Base-by-base conservation (phyloP, 2,113 vertebrate species). In the Gasterosteus nipponicus region DNA sequence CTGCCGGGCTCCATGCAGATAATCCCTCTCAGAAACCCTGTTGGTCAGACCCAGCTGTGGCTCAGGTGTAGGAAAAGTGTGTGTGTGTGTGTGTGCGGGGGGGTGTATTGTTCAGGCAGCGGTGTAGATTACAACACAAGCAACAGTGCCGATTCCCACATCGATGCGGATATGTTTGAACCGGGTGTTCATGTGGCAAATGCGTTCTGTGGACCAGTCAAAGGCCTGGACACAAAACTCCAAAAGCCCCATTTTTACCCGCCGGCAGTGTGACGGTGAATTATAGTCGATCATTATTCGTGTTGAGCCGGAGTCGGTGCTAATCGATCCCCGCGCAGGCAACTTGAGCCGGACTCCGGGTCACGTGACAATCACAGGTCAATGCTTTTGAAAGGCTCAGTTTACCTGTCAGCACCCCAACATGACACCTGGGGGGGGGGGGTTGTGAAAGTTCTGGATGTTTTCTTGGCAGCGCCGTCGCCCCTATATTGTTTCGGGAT, bases 41-140 rank as follows among this genome's bases (percentile, higher is more conserved):
- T 71, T 81, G 85, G 82, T 83, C 81, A 69, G 82, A 82, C 63
- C 83, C 87, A 84, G 88, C 91, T 89, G 87, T 85, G 84, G 77
- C 73, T 85, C 85, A 89, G 90, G 89, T 89, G 82, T 58, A 57
- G 78, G 42, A 46, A 67, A 26, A 67, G 44, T 22, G 83, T 35
- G 33, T 35, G 33, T 33, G 33, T 33, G 67, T 54, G 76, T n/a
- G 22, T 26, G 22, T 26, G 22, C 1, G 63, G 62, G 80, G 83
- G 35, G 69, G 46, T 51, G 68, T 42, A 69, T 84, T 77, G 73
- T 83, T 75, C 39, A 7, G 51, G 47, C 19, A 14, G 44, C 11
- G 53, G 68, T 58, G 69, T 88, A 47, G 65, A 60, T 87, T 80
- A 77, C 83, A 79, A 58, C 16, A 59, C 63, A 62, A 82, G 70